These are phyloP conservation scores for Procavia capensis DNA, from an alignment of 2,113 vertebrate species.

Conservation along the genomic window DNA sequence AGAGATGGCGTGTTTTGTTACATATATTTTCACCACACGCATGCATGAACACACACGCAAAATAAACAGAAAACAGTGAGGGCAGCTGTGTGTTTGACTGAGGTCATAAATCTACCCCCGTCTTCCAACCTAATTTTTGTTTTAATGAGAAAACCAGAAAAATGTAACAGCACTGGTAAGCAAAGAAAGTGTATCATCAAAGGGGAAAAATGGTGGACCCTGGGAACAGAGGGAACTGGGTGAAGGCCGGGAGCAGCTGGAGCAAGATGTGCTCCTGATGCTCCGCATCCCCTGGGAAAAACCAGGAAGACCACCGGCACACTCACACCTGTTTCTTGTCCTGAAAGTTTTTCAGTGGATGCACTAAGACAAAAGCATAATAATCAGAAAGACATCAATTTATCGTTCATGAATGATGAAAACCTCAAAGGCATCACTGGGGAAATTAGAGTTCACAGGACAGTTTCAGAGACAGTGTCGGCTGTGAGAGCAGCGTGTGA, in stretches of 20 bases:
- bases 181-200: neutral
- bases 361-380: neutral
- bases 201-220: neutral
- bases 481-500: conserved; percentile 21
- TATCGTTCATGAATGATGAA: neutral
- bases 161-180: neutral
- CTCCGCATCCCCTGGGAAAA: too few species aligned
- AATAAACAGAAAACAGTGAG: neutral
- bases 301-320: neutral
- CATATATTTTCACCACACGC: neutral
- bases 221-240: neutral
- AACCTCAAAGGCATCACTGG: neutral
- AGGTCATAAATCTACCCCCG: neutral
- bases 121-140: neutral
- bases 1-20: neutral
- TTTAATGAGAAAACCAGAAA: neutral
- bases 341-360: neutral
- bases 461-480: neutral
- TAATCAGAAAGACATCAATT: neutral
- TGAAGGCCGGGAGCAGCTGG: too few species aligned
- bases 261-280: too few species aligned
- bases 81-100: neutral
- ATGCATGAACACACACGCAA: too few species aligned
- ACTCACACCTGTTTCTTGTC: neutral
- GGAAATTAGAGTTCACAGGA: neutral